Evolutionary conservation across 2,113 vertebrate genomes (phyloP).

Genomic region (Psettodes erumei): DNA sequence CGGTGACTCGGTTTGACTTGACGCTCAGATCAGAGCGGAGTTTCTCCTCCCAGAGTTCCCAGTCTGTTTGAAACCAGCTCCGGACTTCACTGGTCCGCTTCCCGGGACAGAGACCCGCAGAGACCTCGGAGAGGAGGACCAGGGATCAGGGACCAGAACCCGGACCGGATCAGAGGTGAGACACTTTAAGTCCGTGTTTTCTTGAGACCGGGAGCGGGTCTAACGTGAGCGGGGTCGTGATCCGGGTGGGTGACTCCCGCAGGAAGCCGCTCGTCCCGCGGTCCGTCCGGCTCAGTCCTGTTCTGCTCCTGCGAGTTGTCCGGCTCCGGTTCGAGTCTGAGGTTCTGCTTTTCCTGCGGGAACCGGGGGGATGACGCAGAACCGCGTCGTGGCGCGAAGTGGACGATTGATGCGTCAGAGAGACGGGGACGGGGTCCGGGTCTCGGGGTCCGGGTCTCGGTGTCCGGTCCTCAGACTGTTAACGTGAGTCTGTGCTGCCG

Average conservation of each 20-base stretch:
- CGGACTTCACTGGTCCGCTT: neutral
- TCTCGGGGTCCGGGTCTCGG: neutral
- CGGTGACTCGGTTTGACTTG: fast-evolving
- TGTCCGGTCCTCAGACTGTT: too few relatives aligned
- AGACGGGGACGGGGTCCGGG: neutral
- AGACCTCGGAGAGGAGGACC: neutral
- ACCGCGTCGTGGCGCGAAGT: conserved; percentile 14
- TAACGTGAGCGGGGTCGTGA: neutral
- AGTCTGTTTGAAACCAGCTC: neutral
- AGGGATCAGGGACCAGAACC: neutral
- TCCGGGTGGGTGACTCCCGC: neutral
- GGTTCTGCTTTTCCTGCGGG: neutral
- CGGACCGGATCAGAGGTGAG: conserved; percentile 48
- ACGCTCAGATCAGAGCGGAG: neutral
- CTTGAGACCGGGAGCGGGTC: neutral
- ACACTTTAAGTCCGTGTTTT: neutral
- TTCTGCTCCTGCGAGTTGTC: neutral
- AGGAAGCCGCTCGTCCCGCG: conserved; percentile 15
- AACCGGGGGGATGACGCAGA: neutral
- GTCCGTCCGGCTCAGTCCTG: neutral
- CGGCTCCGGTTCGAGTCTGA: neutral
- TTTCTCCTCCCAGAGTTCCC: conserved; percentile 27
- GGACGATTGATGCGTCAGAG: neutral
- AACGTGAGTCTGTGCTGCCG: too few relatives aligned
- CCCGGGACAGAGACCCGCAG: neutral